Conservation (phyloP, 1,140 invertebrate species). For the Dendroctonus ponderosae region DNA sequence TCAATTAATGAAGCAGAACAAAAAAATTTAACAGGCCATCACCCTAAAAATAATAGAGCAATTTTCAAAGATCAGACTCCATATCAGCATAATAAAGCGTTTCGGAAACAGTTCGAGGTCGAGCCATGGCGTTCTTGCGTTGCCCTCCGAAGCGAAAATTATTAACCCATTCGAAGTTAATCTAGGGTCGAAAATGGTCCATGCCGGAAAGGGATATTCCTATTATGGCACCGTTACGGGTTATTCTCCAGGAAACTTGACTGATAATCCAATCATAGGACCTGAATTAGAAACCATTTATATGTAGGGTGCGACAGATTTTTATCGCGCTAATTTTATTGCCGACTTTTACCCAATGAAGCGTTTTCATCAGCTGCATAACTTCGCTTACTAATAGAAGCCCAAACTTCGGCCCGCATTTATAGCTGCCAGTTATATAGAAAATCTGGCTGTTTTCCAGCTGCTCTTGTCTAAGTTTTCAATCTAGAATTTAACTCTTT, state of each 20-base stretch:
- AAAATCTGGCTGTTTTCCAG: no score
- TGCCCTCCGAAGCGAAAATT: conserved; percentile 27
- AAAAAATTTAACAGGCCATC: conserved; percentile 6
- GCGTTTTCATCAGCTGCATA: no score
- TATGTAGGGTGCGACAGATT: no score
- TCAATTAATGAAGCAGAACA: conserved; percentile 14
- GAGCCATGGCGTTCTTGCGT: conserved; percentile 20
- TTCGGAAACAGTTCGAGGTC: conserved; percentile 25
- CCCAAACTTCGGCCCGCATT: no score
- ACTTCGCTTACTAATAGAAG: no score
- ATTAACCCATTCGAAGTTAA: conserved; percentile 33
- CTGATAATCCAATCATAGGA: neutral
- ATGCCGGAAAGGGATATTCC: conserved; percentile 29
- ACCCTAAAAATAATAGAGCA: conserved; percentile 24
- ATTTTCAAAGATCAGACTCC: conserved; percentile 23
- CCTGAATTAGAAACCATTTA: neutral
- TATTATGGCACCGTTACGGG: conserved; percentile 21
- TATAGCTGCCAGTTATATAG: no score
- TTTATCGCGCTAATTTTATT: no score
- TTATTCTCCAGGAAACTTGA: conserved; percentile 4
- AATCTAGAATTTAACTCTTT: no score
- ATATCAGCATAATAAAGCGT: conserved; percentile 27
- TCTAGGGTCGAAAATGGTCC: conserved; percentile 30
- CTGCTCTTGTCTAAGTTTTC: no score
- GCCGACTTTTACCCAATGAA: no score